Conservation (phyloP, 2,888 invertebrate species). For the Macrostomum cliftonense region DNA sequence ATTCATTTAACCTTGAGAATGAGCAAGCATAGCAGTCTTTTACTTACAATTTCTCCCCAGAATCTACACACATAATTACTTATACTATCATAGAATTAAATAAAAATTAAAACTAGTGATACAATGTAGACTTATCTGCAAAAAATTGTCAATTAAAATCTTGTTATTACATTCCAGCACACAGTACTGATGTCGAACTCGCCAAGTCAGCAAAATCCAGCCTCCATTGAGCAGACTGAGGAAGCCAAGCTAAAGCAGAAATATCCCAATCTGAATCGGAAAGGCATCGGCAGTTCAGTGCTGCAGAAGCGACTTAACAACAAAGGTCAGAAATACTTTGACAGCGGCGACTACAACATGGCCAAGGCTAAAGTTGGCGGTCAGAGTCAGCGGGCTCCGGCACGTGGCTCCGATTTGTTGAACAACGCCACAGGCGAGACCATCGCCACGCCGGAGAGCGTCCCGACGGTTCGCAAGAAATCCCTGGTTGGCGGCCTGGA, state of each 20-base stretch:
- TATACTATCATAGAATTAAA: too few relatives aligned
- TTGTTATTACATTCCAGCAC: too few relatives aligned
- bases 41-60: too few relatives aligned
- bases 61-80: too few relatives aligned
- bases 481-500: neutral
- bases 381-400: conserved; percentile 17
- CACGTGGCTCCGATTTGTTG: conserved; percentile 12
- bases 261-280: conserved; percentile 51
- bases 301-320: conserved; percentile 78
- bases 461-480: conserved; percentile 44
- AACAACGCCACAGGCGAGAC: conserved; percentile 53
- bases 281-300: conserved; percentile 55
- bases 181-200: too few relatives aligned
- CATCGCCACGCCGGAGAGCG: conserved; percentile 86
- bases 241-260: conserved; percentile 80
- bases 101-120: too few relatives aligned
- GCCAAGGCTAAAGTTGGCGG: conserved; percentile 57
- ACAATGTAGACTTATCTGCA: too few relatives aligned
- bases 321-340: conserved; percentile 86
- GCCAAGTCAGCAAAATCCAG: too few relatives aligned
- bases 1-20: too few relatives aligned
- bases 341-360: conserved; percentile 99
- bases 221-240: conserved; percentile 43
- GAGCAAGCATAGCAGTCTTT: too few relatives aligned
- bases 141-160: too few relatives aligned